Conservation (phyloP, 2,113 vertebrate species). For the Spea bombifrons region DNA sequence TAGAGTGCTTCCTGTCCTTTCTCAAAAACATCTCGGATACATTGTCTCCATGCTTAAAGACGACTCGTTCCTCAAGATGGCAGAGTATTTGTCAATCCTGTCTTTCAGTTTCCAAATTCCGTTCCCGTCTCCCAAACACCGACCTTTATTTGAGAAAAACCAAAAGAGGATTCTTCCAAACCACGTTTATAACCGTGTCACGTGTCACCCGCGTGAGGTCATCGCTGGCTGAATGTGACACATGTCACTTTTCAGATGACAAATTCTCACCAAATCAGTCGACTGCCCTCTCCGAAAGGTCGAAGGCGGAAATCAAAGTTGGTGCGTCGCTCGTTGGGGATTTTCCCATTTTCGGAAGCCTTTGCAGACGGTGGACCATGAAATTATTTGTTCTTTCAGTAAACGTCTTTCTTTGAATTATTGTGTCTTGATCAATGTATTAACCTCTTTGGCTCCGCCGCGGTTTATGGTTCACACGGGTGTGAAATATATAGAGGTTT, state of each 20-base stretch:
- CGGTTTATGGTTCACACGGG: background rate
- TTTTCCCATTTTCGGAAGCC: background rate
- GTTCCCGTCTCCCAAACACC: background rate
- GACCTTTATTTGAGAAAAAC: background rate
- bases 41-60: no score
- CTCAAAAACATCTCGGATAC: no score
- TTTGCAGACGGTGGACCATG: conserved; percentile 9
- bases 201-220: background rate
- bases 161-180: background rate
- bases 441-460: background rate
- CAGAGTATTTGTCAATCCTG: background rate
- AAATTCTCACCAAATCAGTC: background rate
- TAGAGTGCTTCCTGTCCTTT: no score
- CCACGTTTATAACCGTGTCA: background rate
- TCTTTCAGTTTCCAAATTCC: background rate
- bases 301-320: conserved; percentile 17
- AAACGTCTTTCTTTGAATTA: conserved; percentile 9
- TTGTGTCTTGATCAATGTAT: background rate
- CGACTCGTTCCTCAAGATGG: no score
- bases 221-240: background rate
- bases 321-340: background rate
- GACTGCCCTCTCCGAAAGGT: background rate
- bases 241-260: background rate
- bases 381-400: conserved; percentile 21
- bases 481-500: background rate